These are phyloP conservation scores for Poeciliopsis occidentalis DNA, from an alignment of 2,113 vertebrate genomes.

Conservation along the genomic window DNA sequence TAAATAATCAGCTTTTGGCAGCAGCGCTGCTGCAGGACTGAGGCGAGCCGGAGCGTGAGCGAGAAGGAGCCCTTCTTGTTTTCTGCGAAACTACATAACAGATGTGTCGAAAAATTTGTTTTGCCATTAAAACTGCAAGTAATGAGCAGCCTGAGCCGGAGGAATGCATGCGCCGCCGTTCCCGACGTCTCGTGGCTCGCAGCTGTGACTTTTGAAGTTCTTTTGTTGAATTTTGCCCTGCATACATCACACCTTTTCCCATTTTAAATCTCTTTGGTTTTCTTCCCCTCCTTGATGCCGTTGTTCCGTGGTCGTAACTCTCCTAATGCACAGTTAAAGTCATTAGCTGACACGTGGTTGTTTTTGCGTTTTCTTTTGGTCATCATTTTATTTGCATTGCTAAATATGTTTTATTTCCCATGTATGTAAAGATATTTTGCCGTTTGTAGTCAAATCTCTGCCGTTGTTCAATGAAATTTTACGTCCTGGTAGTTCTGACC, in stretches of 20 bases:
- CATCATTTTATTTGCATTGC: too few relatives aligned
- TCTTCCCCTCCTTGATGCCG: neutral
- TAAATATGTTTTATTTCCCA: too few relatives aligned
- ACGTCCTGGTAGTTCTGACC: too few relatives aligned
- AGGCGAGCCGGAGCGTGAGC: conserved; percentile 1
- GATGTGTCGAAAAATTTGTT: conserved; percentile 7
- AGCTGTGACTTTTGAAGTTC: neutral
- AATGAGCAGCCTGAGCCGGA: neutral
- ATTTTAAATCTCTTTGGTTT: neutral
- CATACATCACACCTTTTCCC: neutral
- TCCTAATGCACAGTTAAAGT: neutral
- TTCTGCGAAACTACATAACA: conserved; percentile 5
- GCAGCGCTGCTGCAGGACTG: neutral
- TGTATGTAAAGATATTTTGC: too few relatives aligned
- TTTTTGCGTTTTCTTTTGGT: too few relatives aligned
- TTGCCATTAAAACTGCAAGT: neutral
- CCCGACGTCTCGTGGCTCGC: neutral
- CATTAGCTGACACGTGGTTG: neutral
- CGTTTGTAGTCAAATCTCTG: too few relatives aligned
- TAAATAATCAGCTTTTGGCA: conserved; percentile 6
- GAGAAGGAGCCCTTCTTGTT: neutral
- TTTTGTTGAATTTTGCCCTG: neutral
- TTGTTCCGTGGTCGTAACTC: neutral
- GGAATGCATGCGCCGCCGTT: neutral
- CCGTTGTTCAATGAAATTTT: too few relatives aligned